Conservation (phyloP, 2,113 vertebrate species). For the Hemiprocne comata region DNA sequence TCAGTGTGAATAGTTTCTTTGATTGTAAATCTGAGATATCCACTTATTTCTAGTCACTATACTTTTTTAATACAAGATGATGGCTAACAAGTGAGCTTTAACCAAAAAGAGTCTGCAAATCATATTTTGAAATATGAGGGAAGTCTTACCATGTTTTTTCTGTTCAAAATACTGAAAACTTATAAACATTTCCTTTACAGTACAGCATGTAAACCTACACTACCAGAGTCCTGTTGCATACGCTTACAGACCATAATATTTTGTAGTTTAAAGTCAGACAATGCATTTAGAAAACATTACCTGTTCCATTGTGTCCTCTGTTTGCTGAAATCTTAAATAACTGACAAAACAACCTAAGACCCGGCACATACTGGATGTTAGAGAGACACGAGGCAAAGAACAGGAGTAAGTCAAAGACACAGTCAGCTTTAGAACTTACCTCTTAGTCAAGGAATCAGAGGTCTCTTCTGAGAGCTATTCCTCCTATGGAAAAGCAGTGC, state of each 20-base stretch:
- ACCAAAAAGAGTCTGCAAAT: background rate
- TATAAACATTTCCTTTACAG: background rate
- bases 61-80: accelerated
- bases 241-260: background rate
- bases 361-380: background rate
- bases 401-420: background rate
- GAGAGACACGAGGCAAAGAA: background rate
- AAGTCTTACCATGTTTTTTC: background rate
- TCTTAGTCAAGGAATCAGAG: background rate
- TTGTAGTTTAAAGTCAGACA: background rate
- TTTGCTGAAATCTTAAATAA: background rate
- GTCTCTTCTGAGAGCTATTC: background rate
- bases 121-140: background rate
- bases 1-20: background rate
- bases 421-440: background rate
- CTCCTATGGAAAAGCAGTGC: background rate
- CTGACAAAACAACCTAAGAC: background rate
- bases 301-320: background rate
- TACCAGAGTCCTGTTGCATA: background rate
- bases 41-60: background rate
- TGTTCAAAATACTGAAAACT: background rate
- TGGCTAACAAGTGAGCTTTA: background rate
- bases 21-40: background rate
- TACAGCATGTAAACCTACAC: background rate
- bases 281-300: background rate